These are phyloP conservation scores for Chaetophractus vellerosus DNA, from an alignment of 2,797 vertebrate species.

Conservation along the genomic window DNA sequence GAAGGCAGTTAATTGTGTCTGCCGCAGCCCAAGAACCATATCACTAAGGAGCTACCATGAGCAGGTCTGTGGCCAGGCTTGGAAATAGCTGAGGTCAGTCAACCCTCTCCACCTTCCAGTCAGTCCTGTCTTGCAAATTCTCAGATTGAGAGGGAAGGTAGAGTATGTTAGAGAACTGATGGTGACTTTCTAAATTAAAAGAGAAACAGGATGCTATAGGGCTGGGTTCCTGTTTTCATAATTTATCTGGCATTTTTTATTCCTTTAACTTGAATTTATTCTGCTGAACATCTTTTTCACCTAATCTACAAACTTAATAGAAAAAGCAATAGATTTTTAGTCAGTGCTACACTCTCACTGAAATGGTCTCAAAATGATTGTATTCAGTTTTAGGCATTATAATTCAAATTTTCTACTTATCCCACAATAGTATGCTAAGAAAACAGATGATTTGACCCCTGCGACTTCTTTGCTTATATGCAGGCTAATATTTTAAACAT, in stretches of 20 bases:
- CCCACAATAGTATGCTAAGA: conserved; percentile 28
- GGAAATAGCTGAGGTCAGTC: neutral
- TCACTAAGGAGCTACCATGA: neutral
- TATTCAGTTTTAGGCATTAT: conserved; percentile 64
- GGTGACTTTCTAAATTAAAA: neutral
- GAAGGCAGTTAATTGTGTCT: neutral
- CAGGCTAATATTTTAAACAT: conserved; percentile 65
- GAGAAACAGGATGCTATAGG: neutral
- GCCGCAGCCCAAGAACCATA: neutral
- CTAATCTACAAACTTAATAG: conserved; percentile 55
- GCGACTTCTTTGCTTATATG: conserved; percentile 28
- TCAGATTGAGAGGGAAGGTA: conserved; percentile 1
- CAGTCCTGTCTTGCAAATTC: neutral
- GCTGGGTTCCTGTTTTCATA: neutral
- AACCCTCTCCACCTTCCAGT: neutral
- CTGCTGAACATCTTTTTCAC: conserved; percentile 20
- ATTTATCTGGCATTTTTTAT: neutral
- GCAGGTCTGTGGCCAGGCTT: neutral
- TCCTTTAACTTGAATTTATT: conserved; percentile 52
- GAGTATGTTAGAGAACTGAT: neutral
- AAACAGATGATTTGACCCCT: conserved; percentile 58
- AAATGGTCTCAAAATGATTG: conserved; percentile 17
- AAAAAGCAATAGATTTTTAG: conserved; percentile 13
- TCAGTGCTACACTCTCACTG: neutral
- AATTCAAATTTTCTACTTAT: conserved; percentile 44